These are phyloP conservation scores for Sesamia nonagrioides DNA, from an alignment of 1,140 invertebrate genomes.

Conservation along the genomic window DNA sequence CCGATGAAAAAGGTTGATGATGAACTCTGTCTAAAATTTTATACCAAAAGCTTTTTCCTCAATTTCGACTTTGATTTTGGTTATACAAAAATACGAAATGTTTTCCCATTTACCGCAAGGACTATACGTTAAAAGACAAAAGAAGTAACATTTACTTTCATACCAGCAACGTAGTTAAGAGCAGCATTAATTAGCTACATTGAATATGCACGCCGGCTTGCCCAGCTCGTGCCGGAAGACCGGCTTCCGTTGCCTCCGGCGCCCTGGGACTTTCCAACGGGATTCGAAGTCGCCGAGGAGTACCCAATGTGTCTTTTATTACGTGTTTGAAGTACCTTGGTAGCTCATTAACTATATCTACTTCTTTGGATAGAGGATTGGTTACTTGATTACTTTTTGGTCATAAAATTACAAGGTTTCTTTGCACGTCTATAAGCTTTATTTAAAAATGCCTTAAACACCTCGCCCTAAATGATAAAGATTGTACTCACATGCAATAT, in stretches of 20 bases:
- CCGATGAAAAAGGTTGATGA: no score
- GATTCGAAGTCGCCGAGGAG: constrained; percentile 28
- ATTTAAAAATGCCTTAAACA: neutral
- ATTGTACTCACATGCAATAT: constrained; percentile 5
- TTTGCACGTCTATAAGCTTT: neutral
- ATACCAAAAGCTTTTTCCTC: no score
- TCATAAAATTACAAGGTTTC: constrained; percentile 10
- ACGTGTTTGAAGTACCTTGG: neutral
- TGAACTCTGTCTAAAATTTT: no score
- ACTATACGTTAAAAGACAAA: constrained; percentile 16
- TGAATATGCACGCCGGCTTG: constrained; percentile 60
- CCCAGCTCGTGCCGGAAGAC: constrained; percentile 60
- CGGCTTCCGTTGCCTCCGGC: constrained; percentile 58
- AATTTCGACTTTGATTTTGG: no score
- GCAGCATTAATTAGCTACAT: constrained; percentile 63
- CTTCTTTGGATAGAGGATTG: neutral
- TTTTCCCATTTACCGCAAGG: neutral
- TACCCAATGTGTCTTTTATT: constrained; percentile 16
- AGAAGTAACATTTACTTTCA: constrained; percentile 36
- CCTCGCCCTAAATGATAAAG: constrained; percentile 27
- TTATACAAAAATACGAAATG: neutral
- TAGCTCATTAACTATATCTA: neutral
- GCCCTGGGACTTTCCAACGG: constrained; percentile 53
- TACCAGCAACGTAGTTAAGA: constrained; percentile 39
- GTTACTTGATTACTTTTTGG: no score